Evolutionary conservation across 2,113 vertebrate genomes (phyloP), one percentile per base, ranked within the genome.

Genomic region (Oryzias curvinotus): DNA sequence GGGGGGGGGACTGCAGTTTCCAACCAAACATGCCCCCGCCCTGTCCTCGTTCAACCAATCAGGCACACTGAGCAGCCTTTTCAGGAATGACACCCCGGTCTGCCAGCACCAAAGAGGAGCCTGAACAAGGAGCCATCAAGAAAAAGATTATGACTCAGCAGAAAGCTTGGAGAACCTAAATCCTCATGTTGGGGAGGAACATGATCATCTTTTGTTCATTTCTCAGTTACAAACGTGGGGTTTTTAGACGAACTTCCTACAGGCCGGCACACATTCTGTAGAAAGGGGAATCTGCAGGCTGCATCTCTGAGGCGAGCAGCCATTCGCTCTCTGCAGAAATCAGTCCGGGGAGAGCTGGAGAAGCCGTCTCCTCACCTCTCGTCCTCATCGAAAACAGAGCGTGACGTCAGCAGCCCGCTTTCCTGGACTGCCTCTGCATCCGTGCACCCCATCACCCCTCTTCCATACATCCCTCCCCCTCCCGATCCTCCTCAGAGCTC

Each of bases 381-480:
- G 14, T 60, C 65, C 65, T 77, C 60, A 52, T 83, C 71, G 25
- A 21, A 72, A 55, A 63, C 49, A 18, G 18, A 7, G 28, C 0
- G 69, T 86, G 86, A 85, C 74, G 74, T 88, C 80, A 81, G 74
- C 79, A 78, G 52, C 60, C 63, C 49, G 17, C 77, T 77, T 75
- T 85, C 75, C 71, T 71, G 75, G 75, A 71, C 69, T 85, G 81
- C 71, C 78, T 85, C 75, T 76, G 79, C 81, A 76, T 83, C 73
- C 51, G 52, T 85, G 80, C 66, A 78, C 81, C 80, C 75, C 62
- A 53, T 77, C 80, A 75, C 71, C 78, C 78, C 49, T 47, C 55
- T 71, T 64, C 58, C 67, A 57, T 49, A 3, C 45, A 36, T 46
- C 42, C 57, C 4, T 3, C 42, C 51, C 42, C 47, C 26, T 1